These are phyloP conservation scores for Cepaea hortensis DNA, from an alignment of 2,888 invertebrate genomes.

Conservation along the genomic window DNA sequence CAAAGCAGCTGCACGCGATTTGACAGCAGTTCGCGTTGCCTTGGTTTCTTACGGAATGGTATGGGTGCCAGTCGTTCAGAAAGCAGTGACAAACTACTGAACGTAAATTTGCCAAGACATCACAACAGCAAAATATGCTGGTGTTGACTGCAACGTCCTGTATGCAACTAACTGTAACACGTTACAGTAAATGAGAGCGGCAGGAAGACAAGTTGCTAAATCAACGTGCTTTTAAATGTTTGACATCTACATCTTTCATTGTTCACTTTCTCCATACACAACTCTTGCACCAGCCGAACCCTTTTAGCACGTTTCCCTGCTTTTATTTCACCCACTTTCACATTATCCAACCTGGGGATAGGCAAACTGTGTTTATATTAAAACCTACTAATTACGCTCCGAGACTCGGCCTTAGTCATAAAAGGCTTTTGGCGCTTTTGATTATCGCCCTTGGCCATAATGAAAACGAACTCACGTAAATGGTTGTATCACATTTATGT, in stretches of 20 bases:
- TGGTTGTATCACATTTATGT: slow-evolving; percentile 41
- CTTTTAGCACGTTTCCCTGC: background rate
- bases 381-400: slow-evolving; percentile 28
- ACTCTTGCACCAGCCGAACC: background rate
- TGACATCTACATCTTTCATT: background rate
- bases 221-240: too few relatives aligned
- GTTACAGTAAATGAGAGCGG: too few relatives aligned
- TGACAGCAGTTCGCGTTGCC: too few relatives aligned
- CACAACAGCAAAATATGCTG: too few relatives aligned
- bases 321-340: background rate
- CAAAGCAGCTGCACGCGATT: too few relatives aligned
- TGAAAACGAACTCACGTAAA: slow-evolving; percentile 32
- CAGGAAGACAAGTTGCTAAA: too few relatives aligned
- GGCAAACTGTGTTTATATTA: background rate
- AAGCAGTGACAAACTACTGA: too few relatives aligned
- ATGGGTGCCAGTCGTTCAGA: too few relatives aligned
- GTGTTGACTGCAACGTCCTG: too few relatives aligned
- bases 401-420: background rate
- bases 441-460: slow-evolving; percentile 31
- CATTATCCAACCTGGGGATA: background rate
- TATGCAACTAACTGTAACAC: too few relatives aligned
- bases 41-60: too few relatives aligned
- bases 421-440: slow-evolving; percentile 22
- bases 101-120: too few relatives aligned
- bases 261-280: background rate